Base-by-base conservation (phyloP, 2,113 vertebrate genomes). In the Amphilophus citrinellus region DNA sequence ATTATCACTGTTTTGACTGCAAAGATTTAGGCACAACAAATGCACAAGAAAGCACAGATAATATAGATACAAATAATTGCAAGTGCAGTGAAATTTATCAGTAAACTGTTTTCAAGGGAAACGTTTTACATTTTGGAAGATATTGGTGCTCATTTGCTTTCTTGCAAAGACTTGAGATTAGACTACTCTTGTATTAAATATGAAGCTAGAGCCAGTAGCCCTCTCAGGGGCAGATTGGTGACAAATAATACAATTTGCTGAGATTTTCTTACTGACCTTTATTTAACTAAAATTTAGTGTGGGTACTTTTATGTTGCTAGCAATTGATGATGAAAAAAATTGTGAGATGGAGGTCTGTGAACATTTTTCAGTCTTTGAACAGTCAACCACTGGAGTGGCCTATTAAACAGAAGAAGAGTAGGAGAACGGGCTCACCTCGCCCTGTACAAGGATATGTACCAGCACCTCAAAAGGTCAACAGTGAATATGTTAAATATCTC, bases 161-260 rank as follows among this genome's bases (percentile, higher is more conserved):
- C 53, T 65, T 76, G 30, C 30, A 20, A 24, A 60, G 20, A 39
- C 18, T 44, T 14, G 42, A 22, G 7, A 65, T 4, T 20, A 35
- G 20, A 44, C 9, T 3, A 7, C 27, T 0, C 37, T 56, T 27
- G 17, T 53, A 3, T 60, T 68, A 37, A 35, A 37, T 60, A 17
- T 61, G 22, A 37, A 63, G 6, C 14, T 59, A 7, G 3, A 35
- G 53, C 15, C 39, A 35, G 35, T 9, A 37, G 35, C 3, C 7
- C 44, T 0, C 44, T 35, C 35, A 35, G 35, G 35, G 24, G 2
- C 2, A 11, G 50, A 0, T 44, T 32, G 24, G 44, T 7, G 30
- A 53, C 44, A 71, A 71, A 73, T 53, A n/a, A 53, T 4, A 53
- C 0, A 71, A 47, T 53, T 71, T 20, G 5, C 35, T 63, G 61